Base-by-base conservation (phyloP, 2,888 invertebrate genomes). In the Microctonus hyperodae region DNA sequence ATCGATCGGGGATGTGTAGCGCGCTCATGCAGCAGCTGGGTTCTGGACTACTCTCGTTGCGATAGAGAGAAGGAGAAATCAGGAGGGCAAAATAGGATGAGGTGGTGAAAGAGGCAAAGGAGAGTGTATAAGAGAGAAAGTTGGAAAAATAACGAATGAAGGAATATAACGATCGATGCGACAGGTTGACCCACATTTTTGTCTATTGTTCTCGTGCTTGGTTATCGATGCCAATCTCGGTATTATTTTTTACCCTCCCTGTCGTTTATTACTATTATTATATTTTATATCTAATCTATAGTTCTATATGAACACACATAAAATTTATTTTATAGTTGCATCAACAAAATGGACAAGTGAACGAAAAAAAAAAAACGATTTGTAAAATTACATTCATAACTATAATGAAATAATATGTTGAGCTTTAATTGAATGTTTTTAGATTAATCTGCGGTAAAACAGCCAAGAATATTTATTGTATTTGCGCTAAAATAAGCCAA, bases 141-240 rank as follows among this genome's bases (percentile, higher is more conserved):
- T 57, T 64, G 57, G 61, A 65, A 68, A 69, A 66, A 67, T 66
- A 66, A 66, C 60, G 60, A 66, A 61, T 55, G 65, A 60, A 40
- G 4, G 28, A 28, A 28, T 7, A 65, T 35, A 57, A 65, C 65
- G 65, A 66, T 66, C 65, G 61, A 66, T 66, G 58, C 48, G 35
- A 67, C 53, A 62, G 53, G 53, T 58, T 57, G 62, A 62, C 62
- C 62, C 62, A 62, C 35, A 62, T 62, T 62, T 53, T 62, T 35
- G 37, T 62, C 53, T 37, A 53, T 40, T 59, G 59, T 59, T 16
- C 58, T 37, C 44, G 23, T 40, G 31, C 20, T 44, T 25, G 9
- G 59, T 40, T 59, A 59, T 59, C 44, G 37, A 62, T 62, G 33
- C 50, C 51, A 61, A 61, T 61, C 35, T 53, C 35, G 10, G 16